These are phyloP conservation scores for Pogoniulus pusillus DNA, from an alignment of 2,797 vertebrate species.

Conservation along the genomic window DNA sequence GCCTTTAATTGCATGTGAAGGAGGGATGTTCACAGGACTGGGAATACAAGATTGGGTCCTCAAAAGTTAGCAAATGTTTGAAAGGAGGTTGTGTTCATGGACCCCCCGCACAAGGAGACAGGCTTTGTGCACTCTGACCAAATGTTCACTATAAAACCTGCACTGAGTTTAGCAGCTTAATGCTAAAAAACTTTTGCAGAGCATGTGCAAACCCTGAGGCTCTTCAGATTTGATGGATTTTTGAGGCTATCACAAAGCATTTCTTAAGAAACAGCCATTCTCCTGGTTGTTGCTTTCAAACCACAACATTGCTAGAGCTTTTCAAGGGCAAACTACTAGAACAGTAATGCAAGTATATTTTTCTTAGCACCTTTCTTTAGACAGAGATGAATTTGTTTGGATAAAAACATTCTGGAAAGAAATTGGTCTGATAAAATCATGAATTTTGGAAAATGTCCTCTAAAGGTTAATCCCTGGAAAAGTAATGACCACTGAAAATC, in stretches of 20 bases:
- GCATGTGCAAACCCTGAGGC: background rate
- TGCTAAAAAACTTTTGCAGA: background rate
- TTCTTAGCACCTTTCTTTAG: background rate
- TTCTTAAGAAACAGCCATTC: background rate
- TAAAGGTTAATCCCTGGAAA: background rate
- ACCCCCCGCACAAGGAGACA: rapidly evolving
- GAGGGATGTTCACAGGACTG: background rate
- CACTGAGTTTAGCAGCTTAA: background rate
- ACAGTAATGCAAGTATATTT: background rate
- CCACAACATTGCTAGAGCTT: background rate
- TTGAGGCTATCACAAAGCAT: background rate
- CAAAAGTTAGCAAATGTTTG: background rate
- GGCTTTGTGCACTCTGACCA: background rate
- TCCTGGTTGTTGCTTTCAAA: background rate
- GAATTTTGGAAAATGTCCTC: background rate
- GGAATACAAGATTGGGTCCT: background rate
- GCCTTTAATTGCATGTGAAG: background rate
- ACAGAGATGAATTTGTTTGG: background rate
- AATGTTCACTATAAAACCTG: background rate
- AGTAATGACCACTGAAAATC: background rate
- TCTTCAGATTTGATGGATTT: background rate
- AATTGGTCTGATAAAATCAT: background rate
- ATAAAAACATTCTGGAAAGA: background rate
- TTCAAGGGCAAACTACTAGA: background rate
- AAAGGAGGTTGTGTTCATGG: background rate